phyloP scores from a whole-genome alignment of 2,113 vertebrate genomes.

The Pedetes capensis region DNA sequence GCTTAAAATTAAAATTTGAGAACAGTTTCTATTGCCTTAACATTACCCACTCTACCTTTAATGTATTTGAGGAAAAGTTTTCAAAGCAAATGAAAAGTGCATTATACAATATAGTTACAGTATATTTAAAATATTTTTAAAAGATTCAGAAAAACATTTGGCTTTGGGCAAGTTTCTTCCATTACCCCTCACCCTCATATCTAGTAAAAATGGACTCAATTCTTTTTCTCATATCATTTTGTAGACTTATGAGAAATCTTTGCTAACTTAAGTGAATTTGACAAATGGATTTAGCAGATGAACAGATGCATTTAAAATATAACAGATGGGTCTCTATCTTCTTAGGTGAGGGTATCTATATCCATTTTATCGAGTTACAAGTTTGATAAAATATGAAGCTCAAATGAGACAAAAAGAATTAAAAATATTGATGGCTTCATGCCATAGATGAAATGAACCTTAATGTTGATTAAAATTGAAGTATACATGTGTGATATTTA shows the following conservation, averaged over 20 bases:
- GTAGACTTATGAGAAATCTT: conserved; percentile 60
- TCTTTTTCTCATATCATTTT: conserved; percentile 55
- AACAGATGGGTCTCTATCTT: conserved; percentile 75
- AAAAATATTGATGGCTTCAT: conserved; percentile 53
- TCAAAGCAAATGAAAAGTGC: background rate
- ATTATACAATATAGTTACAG: background rate
- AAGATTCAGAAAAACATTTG: background rate
- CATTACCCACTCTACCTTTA: background rate
- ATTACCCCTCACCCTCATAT: background rate
- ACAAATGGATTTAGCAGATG: conserved; percentile 74
- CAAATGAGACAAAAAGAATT: conserved; percentile 36
- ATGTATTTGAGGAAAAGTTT: background rate
- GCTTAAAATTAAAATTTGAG: background rate
- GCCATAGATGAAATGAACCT: background rate
- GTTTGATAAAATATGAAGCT: conserved; percentile 30
- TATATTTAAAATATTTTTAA: conserved; percentile 37
- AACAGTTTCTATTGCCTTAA: background rate
- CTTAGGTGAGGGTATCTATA: conserved; percentile 66
- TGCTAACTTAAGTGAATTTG: conserved; percentile 66
- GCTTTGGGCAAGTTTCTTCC: background rate
- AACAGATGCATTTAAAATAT: conserved; percentile 74
- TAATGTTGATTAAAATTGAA: conserved; percentile 62
- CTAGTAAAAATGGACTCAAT: conserved; percentile 46
- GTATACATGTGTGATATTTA: background rate
- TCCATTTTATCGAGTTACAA: conserved; percentile 69